Evolutionary conservation across 1,140 invertebrate species (phyloP), one percentile per base, ranked within the genome.

Genomic region (Zeugodacus cucurbitae): DNA sequence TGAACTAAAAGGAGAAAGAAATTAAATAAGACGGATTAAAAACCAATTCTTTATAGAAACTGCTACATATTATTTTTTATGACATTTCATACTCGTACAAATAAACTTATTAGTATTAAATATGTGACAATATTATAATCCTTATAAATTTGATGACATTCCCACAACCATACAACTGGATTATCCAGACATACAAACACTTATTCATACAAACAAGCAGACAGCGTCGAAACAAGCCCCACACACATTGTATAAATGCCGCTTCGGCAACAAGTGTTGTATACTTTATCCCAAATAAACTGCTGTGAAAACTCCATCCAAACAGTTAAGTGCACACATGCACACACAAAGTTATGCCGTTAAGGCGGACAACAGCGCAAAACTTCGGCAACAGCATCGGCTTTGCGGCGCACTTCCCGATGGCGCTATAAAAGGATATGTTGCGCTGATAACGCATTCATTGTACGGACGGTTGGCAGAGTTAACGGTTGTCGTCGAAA

Each of bases 371-470:
- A 41, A 82, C 26, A 48, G 1, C 44, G 1, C 48, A 34, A 34
- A 37, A 22, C 26, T 14, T 59, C 54, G 57, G 57, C 87, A 64
- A 54, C 59, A 54, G 8, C 85, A 59, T 59, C 85, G 54, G 85
- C 32, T 57, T 59, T 44, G 26, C 48, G 29, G 26, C 48, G 29
- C 29, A 54, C 29, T 86, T 17, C 85, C 22, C 57, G 41, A 86
- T 34, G 32, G 29, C 86, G 87, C 91, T 92, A 92, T 92, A 92
- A 92, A 92, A 92, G 91, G 91, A 92, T 91, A 91, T 90, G 92
- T 89, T 88, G 70, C 88, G 88, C 91, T 92, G 91, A 92, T 92
- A 92, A 92, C 90, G 89, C 78, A 88, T 90, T 91, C 92, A 92
- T 91, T 92, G 91, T 91, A 90, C 91, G 91, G 91, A 90, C 89